Evolutionary conservation across 2,888 invertebrate genomes (phyloP).

Genomic region (Corythucha ciliata): DNA sequence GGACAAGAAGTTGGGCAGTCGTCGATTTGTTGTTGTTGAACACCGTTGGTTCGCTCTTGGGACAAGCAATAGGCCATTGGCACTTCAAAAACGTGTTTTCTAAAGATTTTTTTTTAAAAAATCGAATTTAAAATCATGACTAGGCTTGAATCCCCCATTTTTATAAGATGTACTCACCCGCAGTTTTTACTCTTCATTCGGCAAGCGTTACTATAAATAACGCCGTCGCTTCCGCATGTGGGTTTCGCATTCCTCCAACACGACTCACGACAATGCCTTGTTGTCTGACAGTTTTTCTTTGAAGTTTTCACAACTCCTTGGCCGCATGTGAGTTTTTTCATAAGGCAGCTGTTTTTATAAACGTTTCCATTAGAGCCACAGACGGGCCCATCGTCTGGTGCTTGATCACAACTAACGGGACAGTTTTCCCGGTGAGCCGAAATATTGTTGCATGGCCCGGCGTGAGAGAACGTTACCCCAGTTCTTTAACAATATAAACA

Average conservation of each 20-base stretch:
- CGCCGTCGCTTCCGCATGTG: conserved; percentile 82
- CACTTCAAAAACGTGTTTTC: conserved; percentile 85
- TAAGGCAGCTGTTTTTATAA: conserved; percentile 85
- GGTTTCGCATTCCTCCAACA: conserved; percentile 84
- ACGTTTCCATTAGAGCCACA: conserved; percentile 89
- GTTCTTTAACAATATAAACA: conserved; percentile 16
- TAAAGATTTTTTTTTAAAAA: conserved; percentile 44
- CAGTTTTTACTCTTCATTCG: conserved; percentile 88
- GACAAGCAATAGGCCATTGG: conserved; percentile 81
- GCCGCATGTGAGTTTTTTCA: conserved; percentile 83
- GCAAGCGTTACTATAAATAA: conserved; percentile 79
- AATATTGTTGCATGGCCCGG: conserved; percentile 57
- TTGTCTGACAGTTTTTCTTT: conserved; percentile 84
- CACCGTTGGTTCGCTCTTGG: conserved; percentile 55
- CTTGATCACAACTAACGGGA: conserved; percentile 75
- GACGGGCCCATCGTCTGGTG: conserved; percentile 78
- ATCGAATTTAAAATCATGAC: neutral
- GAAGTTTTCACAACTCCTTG: conserved; percentile 79
- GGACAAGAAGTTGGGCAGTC: conserved; percentile 62
- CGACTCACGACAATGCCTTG: conserved; percentile 79
- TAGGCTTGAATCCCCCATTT: neutral
- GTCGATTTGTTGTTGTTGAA: conserved; percentile 40
- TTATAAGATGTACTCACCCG: conserved; percentile 51
- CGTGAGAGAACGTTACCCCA: conserved; percentile 53
- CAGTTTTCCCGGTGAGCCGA: conserved; percentile 82